Base-by-base conservation (phyloP, 2,888 invertebrate genomes). In the Drosophila lutescens region DNA sequence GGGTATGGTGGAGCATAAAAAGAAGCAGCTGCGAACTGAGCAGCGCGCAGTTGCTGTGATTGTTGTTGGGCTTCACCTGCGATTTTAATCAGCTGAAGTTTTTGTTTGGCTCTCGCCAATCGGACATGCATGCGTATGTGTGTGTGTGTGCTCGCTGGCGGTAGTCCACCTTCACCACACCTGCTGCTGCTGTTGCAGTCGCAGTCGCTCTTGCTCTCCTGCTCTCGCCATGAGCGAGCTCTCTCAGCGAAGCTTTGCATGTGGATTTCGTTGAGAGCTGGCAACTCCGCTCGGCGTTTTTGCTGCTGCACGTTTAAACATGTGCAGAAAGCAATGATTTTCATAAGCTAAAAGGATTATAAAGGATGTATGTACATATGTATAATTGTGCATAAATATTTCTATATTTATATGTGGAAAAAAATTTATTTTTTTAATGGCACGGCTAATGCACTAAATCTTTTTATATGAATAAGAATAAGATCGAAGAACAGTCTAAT, bases 61-160 rank as follows among this genome's bases (percentile, higher is more conserved):
- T 70, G 57, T 59, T 57, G 63, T 72, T 53, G 68, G 68, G 72
- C 80, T 83, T 80, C 72, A 84, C 79, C 74, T 86, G 84, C 65
- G 78, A 80, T 78, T 78, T 80, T 84, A 84, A 86, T 82, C 82
- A 82, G 86, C 86, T 86, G 86, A 69, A 74, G 67, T 74, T 59
- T 55, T 43, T 62, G 40, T 56, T 61, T 69, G 67, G 66, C 54
- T 66, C 66, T 66, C 66, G 53, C 51, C 65, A 43, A 43, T 43
- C 20, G 12, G 36, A 36, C 50, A 46, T 26, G 32, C 30, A 15
- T 23, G n/a, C 20, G 13, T 41, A 2, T 5, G 23, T 38, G 38
- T 20, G 32, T 38, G 36, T 53, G 32, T 26, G 50, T 26, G 69
- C 55, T 54, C 32, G 60, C 34, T 55, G 50, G 43, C 38, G 50